Percentiles rank a stretch among this genome's conserved stretches.
Evolutionary conservation across 2,888 invertebrate species (phyloP).

Genomic region (Calameuta idolon): DNA sequence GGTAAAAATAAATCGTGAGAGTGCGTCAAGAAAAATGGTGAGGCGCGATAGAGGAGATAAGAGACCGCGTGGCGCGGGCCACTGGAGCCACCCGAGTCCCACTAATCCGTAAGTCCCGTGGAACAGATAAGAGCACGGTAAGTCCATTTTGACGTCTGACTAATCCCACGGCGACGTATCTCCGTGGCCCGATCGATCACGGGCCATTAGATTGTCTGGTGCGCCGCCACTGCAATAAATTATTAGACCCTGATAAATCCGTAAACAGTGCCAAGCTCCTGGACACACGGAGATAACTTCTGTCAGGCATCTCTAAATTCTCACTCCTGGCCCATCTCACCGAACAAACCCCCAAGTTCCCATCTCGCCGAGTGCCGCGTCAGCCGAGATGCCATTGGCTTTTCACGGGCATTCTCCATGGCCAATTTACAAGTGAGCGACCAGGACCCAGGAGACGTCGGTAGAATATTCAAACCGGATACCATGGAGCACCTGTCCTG

Average conservation of each 20-base stretch:
- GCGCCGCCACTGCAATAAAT: constrained; percentile 37
- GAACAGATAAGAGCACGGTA: constrained; percentile 35
- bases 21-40: constrained; percentile 6
- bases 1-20: constrained; percentile 2
- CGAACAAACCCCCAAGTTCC: not conserved
- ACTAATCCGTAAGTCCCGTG: constrained; percentile 2
- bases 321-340: not conserved
- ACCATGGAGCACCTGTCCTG: not conserved
- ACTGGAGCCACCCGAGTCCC: not conserved
- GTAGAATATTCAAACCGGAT: not conserved
- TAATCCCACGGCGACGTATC: constrained; percentile 40
- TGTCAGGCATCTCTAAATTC: not conserved
- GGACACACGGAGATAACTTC: not conserved
- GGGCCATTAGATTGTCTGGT: constrained; percentile 42
- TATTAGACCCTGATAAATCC: constrained; percentile 49
- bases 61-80: not conserved
- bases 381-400: not conserved
- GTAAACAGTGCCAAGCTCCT: constrained; percentile 32
- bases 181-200: constrained; percentile 42
- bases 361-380: not conserved
- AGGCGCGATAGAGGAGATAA: constrained; percentile 4
- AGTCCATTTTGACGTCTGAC: constrained; percentile 41
- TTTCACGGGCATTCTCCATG: not conserved
- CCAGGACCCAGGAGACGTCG: not conserved
- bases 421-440: not conserved